Evolutionary conservation across 2,113 vertebrate genomes (phyloP).

Genomic region (Dasyurus viverrinus): DNA sequence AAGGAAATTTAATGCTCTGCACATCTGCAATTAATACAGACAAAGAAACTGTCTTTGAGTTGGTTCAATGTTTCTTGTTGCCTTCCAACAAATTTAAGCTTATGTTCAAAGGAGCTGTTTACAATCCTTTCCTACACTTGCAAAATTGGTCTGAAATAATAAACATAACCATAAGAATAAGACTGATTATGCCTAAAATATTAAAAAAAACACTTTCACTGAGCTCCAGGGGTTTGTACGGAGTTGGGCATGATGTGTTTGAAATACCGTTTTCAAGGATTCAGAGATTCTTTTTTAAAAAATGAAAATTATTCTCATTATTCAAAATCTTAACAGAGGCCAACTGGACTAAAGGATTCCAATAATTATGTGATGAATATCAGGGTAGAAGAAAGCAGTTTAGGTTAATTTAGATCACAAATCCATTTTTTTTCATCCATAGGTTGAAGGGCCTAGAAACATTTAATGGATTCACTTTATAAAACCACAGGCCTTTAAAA

Average conservation of each 20-base stretch:
- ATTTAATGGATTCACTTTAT: not conserved
- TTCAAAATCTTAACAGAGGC: slow-evolving; percentile 13
- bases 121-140: slow-evolving; percentile 66
- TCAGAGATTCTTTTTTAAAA: slow-evolving; percentile 61
- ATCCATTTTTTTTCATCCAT: slow-evolving; percentile 9
- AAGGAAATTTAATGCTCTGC: slow-evolving; percentile 39
- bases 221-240: slow-evolving; percentile 65
- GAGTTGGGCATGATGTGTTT: slow-evolving; percentile 41
- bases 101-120: slow-evolving; percentile 74
- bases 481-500: not conserved
- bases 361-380: not conserved
- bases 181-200: slow-evolving; percentile 68
- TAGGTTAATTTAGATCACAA: not conserved
- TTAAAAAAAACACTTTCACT: slow-evolving; percentile 54
- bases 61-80: slow-evolving; percentile 47
- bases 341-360: not conserved
- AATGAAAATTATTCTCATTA: slow-evolving; percentile 19
- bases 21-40: slow-evolving; percentile 72
- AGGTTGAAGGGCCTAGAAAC: not conserved
- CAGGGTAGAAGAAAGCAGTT: slow-evolving; percentile 3
- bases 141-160: slow-evolving; percentile 67
- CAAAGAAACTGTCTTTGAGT: slow-evolving; percentile 67
- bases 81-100: slow-evolving; percentile 72
- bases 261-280: slow-evolving; percentile 53
- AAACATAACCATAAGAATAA: slow-evolving; percentile 70